Base-by-base conservation (phyloP, 2,888 invertebrate species). In the Caenorhabditis sp. region DNA sequence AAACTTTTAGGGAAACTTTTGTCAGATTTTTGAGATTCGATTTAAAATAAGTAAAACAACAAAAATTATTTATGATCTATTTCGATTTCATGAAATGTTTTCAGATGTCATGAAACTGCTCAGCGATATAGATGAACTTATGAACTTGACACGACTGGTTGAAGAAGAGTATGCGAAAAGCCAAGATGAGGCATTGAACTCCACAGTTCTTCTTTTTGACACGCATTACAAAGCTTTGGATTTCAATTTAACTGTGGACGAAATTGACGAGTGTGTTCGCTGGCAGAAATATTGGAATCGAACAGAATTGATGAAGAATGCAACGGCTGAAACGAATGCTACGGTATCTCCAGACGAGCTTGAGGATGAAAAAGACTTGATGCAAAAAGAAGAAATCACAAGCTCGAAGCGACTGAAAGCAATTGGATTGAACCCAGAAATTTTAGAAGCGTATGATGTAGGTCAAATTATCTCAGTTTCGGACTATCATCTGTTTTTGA, bases 201-300 rank as follows among this genome's bases (percentile, higher is more conserved):
- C 43, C 14, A 10, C 43, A 43, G 17, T 17, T 14, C 43, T 43
- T 43, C 12, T 43, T 10, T 17, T 85, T 57, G 84, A 86, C 36
- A 83, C 84, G 8, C 76, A 76, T 21, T 85, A 78, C 63, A 85
- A 86, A 67, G 86, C 86, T 3, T 69, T 76, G 17, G 83, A 87
- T 59, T 60, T 67, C 23, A 76, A 81, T 12, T 36, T 86, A 26
- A 84, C 85, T 38, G 67, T 84, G 8, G 74, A 77, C 21, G 69
- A 63, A 10, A 63, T 81, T 12, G 72, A 71, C 7, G 84, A 86
- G 50, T 86, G 86, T 69, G 65, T 66, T n/a, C 67, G 76, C 4
- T 86, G 86, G 85, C 71, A 73, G 26, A 69, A 81, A n/a, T 86
- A 75, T 59, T 85, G 83, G 83, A 76, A 71, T 63, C 27, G 62